phyloP scores from a whole-genome alignment of 2,113 vertebrate species.

The Orthonyx spaldingii region DNA sequence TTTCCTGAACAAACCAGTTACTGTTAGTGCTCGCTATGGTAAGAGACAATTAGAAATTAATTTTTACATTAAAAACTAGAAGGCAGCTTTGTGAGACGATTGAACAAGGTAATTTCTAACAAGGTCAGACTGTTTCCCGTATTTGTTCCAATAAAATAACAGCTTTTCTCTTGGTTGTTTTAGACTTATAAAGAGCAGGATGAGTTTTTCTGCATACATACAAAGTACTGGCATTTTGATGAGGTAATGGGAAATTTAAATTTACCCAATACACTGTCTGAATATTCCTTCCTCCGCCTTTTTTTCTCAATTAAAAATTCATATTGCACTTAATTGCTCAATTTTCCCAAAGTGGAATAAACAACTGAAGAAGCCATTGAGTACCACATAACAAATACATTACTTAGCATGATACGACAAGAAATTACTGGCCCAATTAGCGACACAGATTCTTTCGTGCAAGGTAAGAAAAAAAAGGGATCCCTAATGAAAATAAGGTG shows the following conservation, averaged over 20 bases:
- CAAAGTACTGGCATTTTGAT: not conserved
- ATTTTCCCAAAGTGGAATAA: not conserved
- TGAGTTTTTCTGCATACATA: not conserved
- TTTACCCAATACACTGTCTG: not conserved
- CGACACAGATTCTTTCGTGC: not conserved
- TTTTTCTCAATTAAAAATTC: slow-evolving; percentile 2
- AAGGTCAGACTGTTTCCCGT: slow-evolving; percentile 16
- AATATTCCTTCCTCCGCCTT: not conserved
- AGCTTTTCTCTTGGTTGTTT: slow-evolving; percentile 5
- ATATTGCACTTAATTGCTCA: slow-evolving; percentile 18
- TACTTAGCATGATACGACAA: not conserved
- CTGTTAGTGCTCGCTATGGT: slow-evolving; percentile 12
- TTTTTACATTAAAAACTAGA: slow-evolving; percentile 52
- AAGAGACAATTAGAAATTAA: slow-evolving; percentile 59
- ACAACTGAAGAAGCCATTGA: slow-evolving; percentile 7
- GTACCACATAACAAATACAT: not conserved
- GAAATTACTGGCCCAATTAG: slow-evolving; percentile 32
- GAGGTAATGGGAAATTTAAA: not conserved
- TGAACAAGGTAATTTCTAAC: slow-evolving; percentile 35
- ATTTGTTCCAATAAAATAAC: slow-evolving; percentile 34
- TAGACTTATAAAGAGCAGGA: not conserved
- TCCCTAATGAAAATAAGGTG: not conserved
- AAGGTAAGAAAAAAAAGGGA: not conserved
- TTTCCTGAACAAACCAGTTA: slow-evolving; percentile 61
- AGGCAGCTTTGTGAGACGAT: not conserved